phyloP scores from a whole-genome alignment of 2,888 invertebrate genomes.

The Synergus japonicus region DNA sequence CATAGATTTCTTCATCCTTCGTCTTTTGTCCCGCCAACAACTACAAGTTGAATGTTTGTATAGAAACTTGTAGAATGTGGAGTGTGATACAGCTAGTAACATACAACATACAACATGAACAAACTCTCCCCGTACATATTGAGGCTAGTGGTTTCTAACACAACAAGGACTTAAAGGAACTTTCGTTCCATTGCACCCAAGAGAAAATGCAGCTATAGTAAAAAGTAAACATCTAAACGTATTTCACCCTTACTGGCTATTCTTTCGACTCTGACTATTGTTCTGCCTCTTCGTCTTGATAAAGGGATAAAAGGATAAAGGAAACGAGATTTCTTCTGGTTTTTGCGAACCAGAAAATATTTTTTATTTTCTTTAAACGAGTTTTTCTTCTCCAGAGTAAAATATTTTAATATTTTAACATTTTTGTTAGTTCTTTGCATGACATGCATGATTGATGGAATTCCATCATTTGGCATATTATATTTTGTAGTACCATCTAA shows the following conservation, averaged over 20 bases:
- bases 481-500: not conserved
- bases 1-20: not conserved
- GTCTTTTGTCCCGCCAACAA: not conserved
- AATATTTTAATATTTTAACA: not conserved
- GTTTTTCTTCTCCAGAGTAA: not conserved
- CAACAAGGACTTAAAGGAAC: constrained; percentile 20
- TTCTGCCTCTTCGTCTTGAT: constrained; percentile 9
- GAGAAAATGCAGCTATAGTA: constrained; percentile 25
- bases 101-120: constrained; percentile 1
- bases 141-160: constrained; percentile 30
- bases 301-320: constrained; percentile 16
- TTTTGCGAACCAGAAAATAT: not conserved
- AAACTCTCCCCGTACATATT: constrained; percentile 24
- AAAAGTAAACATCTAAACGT: not conserved
- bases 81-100: not conserved
- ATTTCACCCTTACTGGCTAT: constrained; percentile 18
- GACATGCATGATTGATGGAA: too few species aligned
- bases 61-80: constrained; percentile 14
- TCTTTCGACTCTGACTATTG: constrained; percentile 3
- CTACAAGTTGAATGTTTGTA: constrained; percentile 19
- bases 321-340: not conserved
- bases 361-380: not conserved
- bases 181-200: constrained; percentile 14
- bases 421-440: not conserved
- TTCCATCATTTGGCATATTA: too few species aligned